These are phyloP conservation scores for Simalia tracyae DNA, from an alignment of 2,797 vertebrate genomes.

Conservation along the genomic window DNA sequence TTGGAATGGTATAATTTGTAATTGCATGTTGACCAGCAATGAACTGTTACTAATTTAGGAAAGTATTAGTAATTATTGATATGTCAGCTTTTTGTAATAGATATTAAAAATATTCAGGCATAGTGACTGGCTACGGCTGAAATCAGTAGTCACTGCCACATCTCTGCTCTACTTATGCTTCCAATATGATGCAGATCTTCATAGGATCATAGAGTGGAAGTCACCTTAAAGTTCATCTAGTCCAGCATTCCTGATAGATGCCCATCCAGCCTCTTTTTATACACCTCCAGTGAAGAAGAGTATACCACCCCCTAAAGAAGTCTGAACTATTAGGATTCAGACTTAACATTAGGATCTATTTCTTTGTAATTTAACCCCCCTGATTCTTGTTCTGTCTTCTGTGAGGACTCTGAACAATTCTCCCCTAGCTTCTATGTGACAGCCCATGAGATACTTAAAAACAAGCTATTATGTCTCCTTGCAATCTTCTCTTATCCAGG, in stretches of 20 bases:
- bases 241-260: neutral
- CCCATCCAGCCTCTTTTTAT: neutral
- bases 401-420: too few species aligned
- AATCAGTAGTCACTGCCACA: neutral
- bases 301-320: too few species aligned
- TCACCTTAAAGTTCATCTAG: neutral
- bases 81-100: slow-evolving; percentile 34
- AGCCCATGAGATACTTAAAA: too few species aligned
- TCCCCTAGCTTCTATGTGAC: too few species aligned
- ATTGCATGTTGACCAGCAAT: slow-evolving; percentile 8
- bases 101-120: slow-evolving; percentile 18
- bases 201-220: neutral
- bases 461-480: too few species aligned
- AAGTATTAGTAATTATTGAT: neutral
- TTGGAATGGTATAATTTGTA: slow-evolving; percentile 23
- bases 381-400: too few species aligned
- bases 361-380: too few species aligned
- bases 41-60: slow-evolving; percentile 38
- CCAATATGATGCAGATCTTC: neutral
- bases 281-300: neutral
- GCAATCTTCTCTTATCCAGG: too few species aligned
- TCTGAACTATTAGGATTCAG: too few species aligned
- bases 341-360: too few species aligned
- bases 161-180: neutral
- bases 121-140: neutral